A percentile compares a stretch with the other conserved stretches of the same genome.
These are phyloP conservation scores for Cylloceria caligata DNA, from an alignment of 2,888 invertebrate species.

Conservation along the genomic window DNA sequence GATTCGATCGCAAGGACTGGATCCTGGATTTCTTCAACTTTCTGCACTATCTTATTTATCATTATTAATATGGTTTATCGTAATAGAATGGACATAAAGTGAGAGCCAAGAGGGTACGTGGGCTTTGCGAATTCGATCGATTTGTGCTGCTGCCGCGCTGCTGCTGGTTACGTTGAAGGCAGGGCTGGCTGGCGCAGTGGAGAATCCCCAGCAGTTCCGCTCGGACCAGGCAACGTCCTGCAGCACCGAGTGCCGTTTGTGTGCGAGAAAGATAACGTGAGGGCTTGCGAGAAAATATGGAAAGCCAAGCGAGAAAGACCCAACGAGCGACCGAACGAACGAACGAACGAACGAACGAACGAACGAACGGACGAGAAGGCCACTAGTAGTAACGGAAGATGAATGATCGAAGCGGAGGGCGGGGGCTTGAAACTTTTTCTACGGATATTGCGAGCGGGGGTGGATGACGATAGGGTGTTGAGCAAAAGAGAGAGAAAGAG, in stretches of 20 bases:
- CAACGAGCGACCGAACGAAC: conserved; percentile 55
- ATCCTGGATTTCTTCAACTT: not conserved
- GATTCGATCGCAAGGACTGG: not conserved
- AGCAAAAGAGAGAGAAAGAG: not conserved
- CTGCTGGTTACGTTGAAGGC: conserved; percentile 62
- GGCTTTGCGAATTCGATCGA: conserved; percentile 67
- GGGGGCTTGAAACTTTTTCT: conserved; percentile 36
- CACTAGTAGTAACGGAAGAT: conserved; percentile 63
- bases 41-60: not conserved
- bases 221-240: conserved; percentile 67
- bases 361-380: conserved; percentile 18
- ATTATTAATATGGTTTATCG: conserved; percentile 8
- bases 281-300: conserved; percentile 19
- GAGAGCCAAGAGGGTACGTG: conserved; percentile 46
- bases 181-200: conserved; percentile 67
- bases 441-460: conserved; percentile 35
- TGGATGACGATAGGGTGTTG: conserved; percentile 30
- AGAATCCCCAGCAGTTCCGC: conserved; percentile 64
- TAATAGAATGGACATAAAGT: conserved; percentile 14
- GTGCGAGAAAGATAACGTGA: conserved; percentile 17
- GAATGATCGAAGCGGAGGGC: conserved; percentile 60
- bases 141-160: conserved; percentile 56
- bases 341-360: conserved; percentile 46
- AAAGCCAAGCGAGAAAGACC: conserved; percentile 3
- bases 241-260: conserved; percentile 37